Base-by-base conservation (phyloP, 2,113 vertebrate genomes). In the Oncorhynchus gorbuscha region DNA sequence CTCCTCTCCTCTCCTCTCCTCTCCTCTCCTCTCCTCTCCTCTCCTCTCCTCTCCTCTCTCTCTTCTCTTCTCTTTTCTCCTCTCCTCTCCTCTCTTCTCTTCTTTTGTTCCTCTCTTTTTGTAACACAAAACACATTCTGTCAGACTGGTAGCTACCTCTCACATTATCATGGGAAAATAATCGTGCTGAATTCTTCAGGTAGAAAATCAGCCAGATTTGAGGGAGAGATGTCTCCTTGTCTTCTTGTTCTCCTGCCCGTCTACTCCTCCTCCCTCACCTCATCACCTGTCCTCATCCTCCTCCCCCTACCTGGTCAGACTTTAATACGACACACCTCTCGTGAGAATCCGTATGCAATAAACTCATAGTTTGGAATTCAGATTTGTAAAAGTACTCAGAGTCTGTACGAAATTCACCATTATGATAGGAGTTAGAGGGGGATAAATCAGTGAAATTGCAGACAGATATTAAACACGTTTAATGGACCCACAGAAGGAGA, bases 221-320 rank as follows among this genome's bases (percentile, higher is more conserved):
- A 84, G 74, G 68, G 39, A 71, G 83, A 88, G 88, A 58, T 64
- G n/a, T 59, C 64, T 2, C 32, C 45, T 6, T 4, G 45, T 49
- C 69, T 70, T 67, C 78, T 76, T 79, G 80, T 88, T 76, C 85
- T 79, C 22, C 26, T 85, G 84, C 88, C 28, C 3, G 2, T 28
- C 28, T 2, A 28, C 28, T 28, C 28, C 28, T 28, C 28, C 3
- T 28, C 28, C 28, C 28, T 28, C 28, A 28, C 28, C 87, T 80
- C 22, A 30, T 84, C 86, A 88, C 89, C 89, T 92, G 87, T 91
- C 88, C 89, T 88, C 77, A 13, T 78, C 77, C 82, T 87, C 79
- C 76, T 82, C 74, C 79, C 81, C 66, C 48, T 49, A 49, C 13
- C 9, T 14, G 13, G 48, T 14, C 13, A 49, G 48, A 3, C 8